Percentiles rank a stretch among this genome's conserved stretches.
These are phyloP conservation scores for Danio albolineatus DNA, from an alignment of 2,797 vertebrate species.

Conservation along the genomic window DNA sequence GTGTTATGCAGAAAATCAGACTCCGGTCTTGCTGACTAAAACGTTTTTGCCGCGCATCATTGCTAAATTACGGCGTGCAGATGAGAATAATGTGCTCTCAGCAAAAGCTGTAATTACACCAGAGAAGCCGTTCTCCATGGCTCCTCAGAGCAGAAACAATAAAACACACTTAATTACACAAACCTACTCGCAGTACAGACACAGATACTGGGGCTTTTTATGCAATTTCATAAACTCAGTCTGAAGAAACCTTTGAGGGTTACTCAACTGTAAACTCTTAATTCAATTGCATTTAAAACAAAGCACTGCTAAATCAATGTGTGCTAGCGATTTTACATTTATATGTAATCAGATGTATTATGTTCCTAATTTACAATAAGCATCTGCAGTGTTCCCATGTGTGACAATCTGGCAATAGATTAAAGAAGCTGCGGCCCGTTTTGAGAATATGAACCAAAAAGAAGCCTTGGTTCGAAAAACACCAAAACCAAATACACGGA, in stretches of 20 bases:
- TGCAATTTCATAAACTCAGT: conserved; percentile 1
- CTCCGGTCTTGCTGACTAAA: conserved; percentile 20
- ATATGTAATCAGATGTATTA: background rate
- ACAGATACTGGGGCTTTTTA: background rate
- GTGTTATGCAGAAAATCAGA: conserved; percentile 34
- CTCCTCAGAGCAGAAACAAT: conserved; percentile 48
- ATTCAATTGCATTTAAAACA: conserved; percentile 54
- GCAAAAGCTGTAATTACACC: conserved; percentile 57
- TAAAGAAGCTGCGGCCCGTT: no score
- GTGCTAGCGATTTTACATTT: background rate
- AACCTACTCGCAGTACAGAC: conserved; percentile 13
- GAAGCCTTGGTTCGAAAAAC: no score
- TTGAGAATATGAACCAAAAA: no score
- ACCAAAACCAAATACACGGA: no score
- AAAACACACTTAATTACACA: conserved; percentile 53
- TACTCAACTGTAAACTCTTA: conserved; percentile 9
- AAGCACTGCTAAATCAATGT: conserved; percentile 14
- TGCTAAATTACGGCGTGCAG: conserved; percentile 43
- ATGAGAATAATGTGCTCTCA: conserved; percentile 41
- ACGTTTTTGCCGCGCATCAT: conserved; percentile 13
- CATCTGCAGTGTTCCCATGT: background rate
- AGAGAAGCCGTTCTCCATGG: conserved; percentile 18
- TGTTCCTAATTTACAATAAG: background rate
- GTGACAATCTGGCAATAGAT: background rate
- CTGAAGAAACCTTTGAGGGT: background rate